Conservation (phyloP, 2,797 vertebrate species). For the Muscicapa striata region DNA sequence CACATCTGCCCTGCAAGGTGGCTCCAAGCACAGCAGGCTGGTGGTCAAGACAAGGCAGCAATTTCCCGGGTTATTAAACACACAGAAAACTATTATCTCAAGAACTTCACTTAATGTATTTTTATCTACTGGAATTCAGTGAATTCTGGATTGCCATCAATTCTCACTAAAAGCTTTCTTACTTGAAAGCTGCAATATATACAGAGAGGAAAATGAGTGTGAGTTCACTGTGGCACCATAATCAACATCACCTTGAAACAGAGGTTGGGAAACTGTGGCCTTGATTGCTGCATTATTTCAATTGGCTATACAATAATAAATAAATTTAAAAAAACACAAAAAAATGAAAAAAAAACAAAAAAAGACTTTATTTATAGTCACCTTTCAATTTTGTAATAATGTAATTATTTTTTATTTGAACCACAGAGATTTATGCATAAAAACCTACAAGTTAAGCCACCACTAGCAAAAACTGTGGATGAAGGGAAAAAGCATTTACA, state of each 20-base stretch:
- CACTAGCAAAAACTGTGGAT: conserved; percentile 19
- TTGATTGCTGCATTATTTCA: conserved; percentile 20
- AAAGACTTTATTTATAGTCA: not conserved
- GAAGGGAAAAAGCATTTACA: not conserved
- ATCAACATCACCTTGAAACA: not conserved
- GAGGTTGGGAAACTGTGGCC: not conserved
- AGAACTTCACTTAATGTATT: not conserved
- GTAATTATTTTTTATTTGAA: conserved; percentile 43
- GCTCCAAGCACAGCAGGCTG: not conserved
- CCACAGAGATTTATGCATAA: conserved; percentile 3
- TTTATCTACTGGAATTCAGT: conserved; percentile 26
- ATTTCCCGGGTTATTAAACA: conserved; percentile 46
- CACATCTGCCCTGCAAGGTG: not conserved
- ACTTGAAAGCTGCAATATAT: not conserved
- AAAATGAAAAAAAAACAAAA: not conserved
- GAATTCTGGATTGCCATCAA: conserved; percentile 1
- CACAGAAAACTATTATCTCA: conserved; percentile 10
- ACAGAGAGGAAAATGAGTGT: not conserved
- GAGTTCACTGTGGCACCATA: not conserved
- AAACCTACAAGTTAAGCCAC: not conserved
- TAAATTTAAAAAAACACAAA: not conserved
- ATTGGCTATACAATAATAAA: not conserved
- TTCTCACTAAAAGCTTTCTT: not conserved
- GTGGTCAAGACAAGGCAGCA: not conserved
- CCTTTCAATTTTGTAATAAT: conserved; percentile 14